Conservation (phyloP, 2,888 invertebrate species). For the Drosophila nigricruria region DNA sequence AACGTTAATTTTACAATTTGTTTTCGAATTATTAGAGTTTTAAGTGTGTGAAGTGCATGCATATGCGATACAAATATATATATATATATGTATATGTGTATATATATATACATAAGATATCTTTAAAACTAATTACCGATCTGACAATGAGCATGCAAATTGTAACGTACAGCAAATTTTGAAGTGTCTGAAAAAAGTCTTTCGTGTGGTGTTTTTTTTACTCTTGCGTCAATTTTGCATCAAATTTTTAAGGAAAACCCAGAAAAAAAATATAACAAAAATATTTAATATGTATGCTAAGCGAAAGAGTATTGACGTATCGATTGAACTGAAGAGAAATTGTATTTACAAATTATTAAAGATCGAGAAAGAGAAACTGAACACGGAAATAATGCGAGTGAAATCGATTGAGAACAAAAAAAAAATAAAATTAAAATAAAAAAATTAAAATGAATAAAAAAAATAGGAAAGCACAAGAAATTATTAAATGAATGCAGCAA, state of each 20-base stretch:
- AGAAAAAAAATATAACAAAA: constrained; percentile 13
- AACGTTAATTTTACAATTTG: constrained; percentile 54
- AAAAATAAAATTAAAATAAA: not conserved
- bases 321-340: constrained; percentile 28
- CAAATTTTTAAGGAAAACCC: constrained; percentile 39
- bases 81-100: constrained; percentile 35
- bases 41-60: constrained; percentile 45
- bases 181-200: constrained; percentile 60
- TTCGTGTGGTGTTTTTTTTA: constrained; percentile 54
- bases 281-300: constrained; percentile 42
- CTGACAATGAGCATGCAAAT: constrained; percentile 59
- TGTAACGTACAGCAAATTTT: constrained; percentile 15
- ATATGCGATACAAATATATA: constrained; percentile 39
- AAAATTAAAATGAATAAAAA: not conserved
- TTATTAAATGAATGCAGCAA: constrained; percentile 57
- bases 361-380: constrained; percentile 14
- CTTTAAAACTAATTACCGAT: constrained; percentile 52
- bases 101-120: constrained; percentile 48
- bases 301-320: constrained; percentile 43
- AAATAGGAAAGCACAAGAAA: constrained; percentile 64
- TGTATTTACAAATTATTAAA: constrained; percentile 52
- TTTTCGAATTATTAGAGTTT: constrained; percentile 65
- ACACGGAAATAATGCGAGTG: constrained; percentile 33
- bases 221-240: constrained; percentile 64
- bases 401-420: constrained; percentile 66